Evolutionary conservation across 2,113 vertebrate genomes (phyloP), one percentile per base, ranked within the genome.

Genomic region (Nothobranchius kuhntae): DNA sequence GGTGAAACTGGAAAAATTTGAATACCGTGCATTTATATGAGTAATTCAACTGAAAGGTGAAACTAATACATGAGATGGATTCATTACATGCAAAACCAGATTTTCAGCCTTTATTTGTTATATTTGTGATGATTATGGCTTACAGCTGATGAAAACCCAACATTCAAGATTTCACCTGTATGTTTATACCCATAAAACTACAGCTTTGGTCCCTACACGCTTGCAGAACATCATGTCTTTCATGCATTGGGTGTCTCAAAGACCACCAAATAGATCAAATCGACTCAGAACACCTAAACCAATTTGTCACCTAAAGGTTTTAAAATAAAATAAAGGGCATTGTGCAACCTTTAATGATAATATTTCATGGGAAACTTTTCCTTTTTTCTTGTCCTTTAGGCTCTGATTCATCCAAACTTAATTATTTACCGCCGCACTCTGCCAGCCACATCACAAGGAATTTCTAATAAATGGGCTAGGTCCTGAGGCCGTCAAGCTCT

Each of bases 361-460:
- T 13, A 60, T 66, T 54, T 63, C 12, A 50, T 68, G 15, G 54
- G 55, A 59, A 53, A n/a, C 14, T 15, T 59, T 26, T 60, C n/a
- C 30, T 13, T 61, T 56, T 65, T 58, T 63, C 15, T 24, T 73
- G 73, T 81, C 30, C 56, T 42, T 10, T 51, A 3, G 48, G 68
- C 42, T 47, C 35, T 26, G 52, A 73, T 67, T 75, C 61, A 76
- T 40, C 47, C 21, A 24, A 69, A 67, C 50, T 81, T 71, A 89
- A 89, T 86, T 84, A 87, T 88, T 90, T 71, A 87, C 70, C n/a
- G 9, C 50, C 38, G 58, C 58, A 5, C 54, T 71, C 72, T 59
- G 75, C 45, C 68, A 71, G 68, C 59, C 64, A 85, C 80, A 86
- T 87, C 85, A 86, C 83, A 89, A 83, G 83, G 86, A 78, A 83